Evolutionary conservation across 2,888 invertebrate genomes (phyloP), one percentile per base, ranked within the genome.

Genomic region (Machimus atricapillus): DNA sequence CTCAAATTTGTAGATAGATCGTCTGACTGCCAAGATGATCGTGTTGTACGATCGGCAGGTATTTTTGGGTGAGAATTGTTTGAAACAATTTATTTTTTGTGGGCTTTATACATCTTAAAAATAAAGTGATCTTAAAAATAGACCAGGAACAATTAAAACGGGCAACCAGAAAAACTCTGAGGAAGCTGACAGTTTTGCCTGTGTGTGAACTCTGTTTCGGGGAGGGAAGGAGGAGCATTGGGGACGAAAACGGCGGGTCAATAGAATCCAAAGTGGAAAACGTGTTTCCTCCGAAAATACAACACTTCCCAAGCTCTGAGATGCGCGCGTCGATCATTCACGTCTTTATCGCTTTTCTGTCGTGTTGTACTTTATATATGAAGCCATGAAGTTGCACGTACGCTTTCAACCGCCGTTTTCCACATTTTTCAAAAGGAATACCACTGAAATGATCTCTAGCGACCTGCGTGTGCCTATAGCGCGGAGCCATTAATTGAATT

Each of bases 271-370:
- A 66, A 66, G 37, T 66, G 46, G 66, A 37, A 82, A 82, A 82
- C 58, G 82, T 82, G 82, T 58, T 82, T 82, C 37, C n/a, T 82
- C 82, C 82, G n/a, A 82, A 82, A 82, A 82, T 82, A 82, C 34
- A 58, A 66, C 66, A 52, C 34, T 58, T 27, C 34, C 9, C 66
- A 66, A 66, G 27, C 66, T 31, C 23, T 81, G 27, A 58, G 66
- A 82, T 66, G 16, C 58, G 66, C n/a, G 27, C 52, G 58, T 58
- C 82, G 82, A 82, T 58, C 82, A 58, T 37, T 82, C 58, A 82
- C 27, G 66, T 37, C 58, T 82, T 82, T 82, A 82, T 82, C 82
- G 58, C 23, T 37, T 66, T 66, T 58, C n/a, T 52, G 82, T 82
- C 58, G 5, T 40, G n/a, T 82, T 34, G 82, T 66, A 58, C 23